Evolutionary conservation across 2,888 invertebrate species (phyloP), one percentile per base, ranked within the genome.

Genomic region (Myathropa florea): DNA sequence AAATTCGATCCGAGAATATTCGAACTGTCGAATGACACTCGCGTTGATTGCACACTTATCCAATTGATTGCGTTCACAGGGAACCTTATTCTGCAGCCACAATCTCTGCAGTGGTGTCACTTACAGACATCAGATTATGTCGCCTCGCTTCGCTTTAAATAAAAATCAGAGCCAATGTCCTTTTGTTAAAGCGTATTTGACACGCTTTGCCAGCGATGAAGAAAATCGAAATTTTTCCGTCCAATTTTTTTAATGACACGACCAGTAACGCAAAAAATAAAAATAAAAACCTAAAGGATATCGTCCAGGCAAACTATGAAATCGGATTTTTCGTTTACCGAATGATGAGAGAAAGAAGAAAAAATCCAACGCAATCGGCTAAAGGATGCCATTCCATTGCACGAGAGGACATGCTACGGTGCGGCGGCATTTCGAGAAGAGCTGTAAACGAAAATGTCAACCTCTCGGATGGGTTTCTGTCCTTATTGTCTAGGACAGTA

Each of bases 381-480:
- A 26, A 46, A 26, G 71, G 39, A 28, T 46, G 23, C 14, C 28
- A 46, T 60, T 61, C 18, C 23, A 59, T 23, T 24, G 57, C 59
- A 39, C 26, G 33, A 59, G 6, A 46, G n/a, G n/a, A 46, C 39
- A n/a, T n/a, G 4, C n/a, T 1, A 1, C 18, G 4, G 4, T 18
- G 39, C 26, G n/a, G 23, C 26, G 18, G 18, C 26, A 61, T 28
- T 61, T 33, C 36, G 36, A 4, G 10, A 64, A n/a, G 23, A 60
- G 70, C 30, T n/a, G 46, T 61, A 18, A 76, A 53, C 53, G 61
- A 65, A 73, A 65, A 67, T 61, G 46, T 60, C 65, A 79, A 64
- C 71, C 9, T 30, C 46, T 46, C 30, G 24, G 46, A 59, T 71
- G 53, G 65, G 46, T 71, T 67, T 3, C 10, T 28, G 36, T 73